Base-by-base conservation (phyloP, 2,113 vertebrate species). In the Cyanoramphus novaezelandiae region DNA sequence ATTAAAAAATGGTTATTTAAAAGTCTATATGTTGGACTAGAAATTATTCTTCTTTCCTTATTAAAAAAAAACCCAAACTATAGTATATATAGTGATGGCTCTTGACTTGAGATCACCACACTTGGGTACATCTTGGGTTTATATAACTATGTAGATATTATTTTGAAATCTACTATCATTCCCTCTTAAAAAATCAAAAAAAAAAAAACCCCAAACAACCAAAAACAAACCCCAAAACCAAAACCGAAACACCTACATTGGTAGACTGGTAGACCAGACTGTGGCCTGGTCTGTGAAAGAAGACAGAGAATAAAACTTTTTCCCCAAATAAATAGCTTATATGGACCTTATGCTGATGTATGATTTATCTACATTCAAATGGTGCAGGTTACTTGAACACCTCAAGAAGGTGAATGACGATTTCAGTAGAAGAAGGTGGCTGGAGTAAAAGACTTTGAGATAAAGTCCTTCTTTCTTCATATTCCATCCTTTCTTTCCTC, bases 191-290 rank as follows among this genome's bases (percentile, higher is more conserved):
- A 79, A 88, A 63, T n/a, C 9, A 7, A 19, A 5, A 27, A 33
- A 11, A 3, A 33, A 35, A 20, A 15, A 28, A 33, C 4, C 11
- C 3, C 1, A 46, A 33, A 4, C 4, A 65, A 17, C 3, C 5
- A 23, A 67, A 47, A 10, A 1, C 39, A 18, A 44, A 52, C 21
- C 18, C 47, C 1, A 47, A n/a, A 35, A 27, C 3, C 6, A 24
- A 59, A 47, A 8, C 6, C 18, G 18, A 44, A 39, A 52, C 4
- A 3, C 8, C 9, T 7, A 15, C 39, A 23, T 4, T 39, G 31
- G 31, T 57, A 57, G 55, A 57, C 19, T 21, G 31, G 55, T 57
- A 57, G 55, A n/a, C 31, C 31, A 20, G 31, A 21, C 31, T 57
- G 55, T 57, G 55, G 55, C 55, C 33, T 57, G 31, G 19, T n/a